These are phyloP conservation scores for Apodemus speciosus DNA, from an alignment of 2,113 vertebrate genomes.

Conservation along the genomic window DNA sequence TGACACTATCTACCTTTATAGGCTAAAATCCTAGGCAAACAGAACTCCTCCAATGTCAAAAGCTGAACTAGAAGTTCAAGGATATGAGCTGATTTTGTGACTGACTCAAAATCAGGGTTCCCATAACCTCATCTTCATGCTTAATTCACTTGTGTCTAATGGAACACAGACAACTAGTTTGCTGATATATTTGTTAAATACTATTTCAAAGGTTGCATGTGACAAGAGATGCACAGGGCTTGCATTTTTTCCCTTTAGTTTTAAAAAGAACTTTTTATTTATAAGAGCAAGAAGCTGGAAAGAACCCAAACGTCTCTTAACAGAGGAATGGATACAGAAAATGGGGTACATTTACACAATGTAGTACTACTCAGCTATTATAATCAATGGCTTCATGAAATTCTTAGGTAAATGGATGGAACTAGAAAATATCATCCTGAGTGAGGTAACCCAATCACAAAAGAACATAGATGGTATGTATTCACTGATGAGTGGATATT, in stretches of 20 bases:
- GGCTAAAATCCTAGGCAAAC: not conserved
- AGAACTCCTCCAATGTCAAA: not conserved
- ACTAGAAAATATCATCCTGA: no score
- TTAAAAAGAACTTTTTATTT: not conserved
- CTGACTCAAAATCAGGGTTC: not conserved
- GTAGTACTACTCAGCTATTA: no score
- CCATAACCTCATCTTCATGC: no score
- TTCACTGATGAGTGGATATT: no score
- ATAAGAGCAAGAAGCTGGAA: no score
- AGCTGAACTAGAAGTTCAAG: not conserved
- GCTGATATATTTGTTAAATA: not conserved
- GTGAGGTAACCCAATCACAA: no score
- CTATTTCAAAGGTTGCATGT: not conserved
- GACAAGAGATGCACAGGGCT: not conserved
- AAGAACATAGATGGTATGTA: no score
- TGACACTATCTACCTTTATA: not conserved
- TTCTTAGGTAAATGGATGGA: no score
- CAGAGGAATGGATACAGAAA: no score
- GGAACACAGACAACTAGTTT: not conserved
- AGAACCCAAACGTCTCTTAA: no score
- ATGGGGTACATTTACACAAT: no score
- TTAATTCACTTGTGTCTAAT: not conserved
- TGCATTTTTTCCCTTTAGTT: not conserved
- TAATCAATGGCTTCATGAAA: no score
- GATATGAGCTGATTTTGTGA: not conserved